A percentile compares a stretch with the other conserved stretches of the same genome.
These are phyloP conservation scores for Xanthorhoe designata DNA, from an alignment of 2,888 invertebrate genomes.

Conservation along the genomic window DNA sequence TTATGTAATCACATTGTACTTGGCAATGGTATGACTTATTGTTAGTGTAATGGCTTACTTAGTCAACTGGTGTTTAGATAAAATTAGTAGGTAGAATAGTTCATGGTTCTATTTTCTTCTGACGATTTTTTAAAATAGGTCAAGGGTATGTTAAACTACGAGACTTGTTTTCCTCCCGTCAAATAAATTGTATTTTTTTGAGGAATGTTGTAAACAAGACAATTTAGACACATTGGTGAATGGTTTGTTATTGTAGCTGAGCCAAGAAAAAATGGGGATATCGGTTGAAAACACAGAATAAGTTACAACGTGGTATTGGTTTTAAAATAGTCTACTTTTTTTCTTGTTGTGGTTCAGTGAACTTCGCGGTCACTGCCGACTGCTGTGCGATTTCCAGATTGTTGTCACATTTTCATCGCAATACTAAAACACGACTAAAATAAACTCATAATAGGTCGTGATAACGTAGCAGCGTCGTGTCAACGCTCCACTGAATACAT, in stretches of 20 bases:
- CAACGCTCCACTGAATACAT: constrained; percentile 1
- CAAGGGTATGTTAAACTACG: not conserved
- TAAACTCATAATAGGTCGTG: constrained; percentile 35
- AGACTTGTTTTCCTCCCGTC: not conserved
- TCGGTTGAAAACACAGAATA: constrained; percentile 12
- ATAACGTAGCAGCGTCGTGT: constrained; percentile 24
- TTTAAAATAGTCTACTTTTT: constrained; percentile 55
- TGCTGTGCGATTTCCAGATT: constrained; percentile 53
- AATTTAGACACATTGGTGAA: not conserved
- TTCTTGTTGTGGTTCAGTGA: constrained; percentile 62
- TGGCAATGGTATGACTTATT: too few relatives aligned
- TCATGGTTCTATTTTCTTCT: not conserved
- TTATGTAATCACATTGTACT: too few relatives aligned
- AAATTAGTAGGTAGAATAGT: too few relatives aligned
- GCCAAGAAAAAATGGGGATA: constrained; percentile 20
- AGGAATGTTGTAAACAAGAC: constrained; percentile 1
- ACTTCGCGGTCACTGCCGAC: constrained; percentile 63
- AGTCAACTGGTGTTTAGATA: too few relatives aligned
- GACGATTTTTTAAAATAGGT: constrained; percentile 1
- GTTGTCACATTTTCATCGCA: constrained; percentile 49
- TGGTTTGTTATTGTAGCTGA: not conserved
- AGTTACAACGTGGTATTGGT: constrained; percentile 37
- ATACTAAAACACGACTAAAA: constrained; percentile 41
- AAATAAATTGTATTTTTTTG: not conserved
- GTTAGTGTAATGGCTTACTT: too few relatives aligned